Conservation (phyloP, 2,888 invertebrate species). For the Argyresthia albistria region DNA sequence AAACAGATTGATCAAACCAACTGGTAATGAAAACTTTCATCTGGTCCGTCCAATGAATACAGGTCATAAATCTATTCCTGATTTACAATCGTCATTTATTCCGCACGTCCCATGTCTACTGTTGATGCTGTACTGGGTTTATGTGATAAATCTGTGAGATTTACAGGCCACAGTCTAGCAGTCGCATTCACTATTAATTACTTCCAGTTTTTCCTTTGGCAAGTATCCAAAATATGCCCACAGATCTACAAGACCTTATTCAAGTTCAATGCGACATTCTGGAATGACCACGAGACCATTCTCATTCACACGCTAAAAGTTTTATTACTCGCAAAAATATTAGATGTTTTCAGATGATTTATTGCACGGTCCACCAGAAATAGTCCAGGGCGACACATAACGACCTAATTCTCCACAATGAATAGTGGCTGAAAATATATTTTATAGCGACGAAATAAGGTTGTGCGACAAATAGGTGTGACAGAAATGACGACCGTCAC, state of each 20-base stretch:
- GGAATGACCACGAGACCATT: no score
- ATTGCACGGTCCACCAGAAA: not conserved
- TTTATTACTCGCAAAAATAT: no score
- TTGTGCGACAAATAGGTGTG: conserved; percentile 11
- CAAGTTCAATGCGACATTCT: no score
- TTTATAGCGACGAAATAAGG: conserved; percentile 29
- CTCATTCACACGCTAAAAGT: no score
- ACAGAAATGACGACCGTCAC: conserved; percentile 9
- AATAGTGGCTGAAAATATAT: conserved; percentile 20
- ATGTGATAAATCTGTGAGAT: not conserved
- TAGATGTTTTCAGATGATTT: no score
- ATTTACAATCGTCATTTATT: conserved; percentile 33
- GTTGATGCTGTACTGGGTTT: not conserved
- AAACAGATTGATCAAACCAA: no score
- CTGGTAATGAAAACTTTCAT: not conserved
- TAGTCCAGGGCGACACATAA: not conserved
- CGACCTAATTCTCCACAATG: not conserved
- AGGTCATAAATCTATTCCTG: conserved; percentile 38
- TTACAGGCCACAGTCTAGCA: not conserved
- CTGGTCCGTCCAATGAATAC: conserved; percentile 1
- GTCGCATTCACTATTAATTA: not conserved
- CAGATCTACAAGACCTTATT: no score
- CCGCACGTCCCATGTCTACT: conserved; percentile 5
- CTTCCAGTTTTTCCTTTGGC: not conserved
- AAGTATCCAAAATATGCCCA: no score